Base-by-base conservation (phyloP, 2,888 invertebrate genomes). In the Theodoxus fluviatilis region DNA sequence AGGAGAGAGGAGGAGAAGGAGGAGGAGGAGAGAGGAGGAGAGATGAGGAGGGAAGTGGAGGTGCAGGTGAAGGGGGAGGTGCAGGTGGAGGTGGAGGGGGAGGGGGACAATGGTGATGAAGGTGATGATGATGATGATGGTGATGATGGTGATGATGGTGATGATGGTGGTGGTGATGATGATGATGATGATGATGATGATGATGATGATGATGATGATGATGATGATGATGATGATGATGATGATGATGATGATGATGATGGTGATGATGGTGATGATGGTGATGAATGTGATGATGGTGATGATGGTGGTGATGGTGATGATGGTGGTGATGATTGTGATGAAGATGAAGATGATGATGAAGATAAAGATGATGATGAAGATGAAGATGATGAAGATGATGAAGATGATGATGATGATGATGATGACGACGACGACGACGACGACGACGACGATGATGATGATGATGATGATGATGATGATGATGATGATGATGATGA, bases 161-260 rank as follows among this genome's bases (percentile, higher is more conserved):
- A 43, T 67, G 64, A 47, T 25, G 49, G 28, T 15, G 33, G 35
- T n/a, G 64, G 64, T 33, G 68, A 35, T 31, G 49, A 31, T 67
- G 65, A 18, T 25, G 49, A 25, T n/a, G 64, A 66, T 15, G 64
- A 66, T 15, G 68, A 66, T 31, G 33, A 66, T 15, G 64, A n/a
- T 25, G 35, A 66, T 18, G 64, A 65, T 33, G 63, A 37, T 66
- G 63, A 37, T 35, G 63, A 33, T 38, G 43, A 65, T 22, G 43
- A 65, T 66, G 63, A 37, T 66, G 63, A 37, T 4, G 63, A 65
- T 38, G 43, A 65, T 22, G 12, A 35, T 22, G 63, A 37, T 66
- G 63, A 33, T 66, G 63, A 37, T 22, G 43, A 65, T 22, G 31
- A 37, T 35, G 63, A 37, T 33, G 37, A 33, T 33, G 37, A 35